Conservation (phyloP, 2,797 vertebrate genomes). For the Sylvia borin region DNA sequence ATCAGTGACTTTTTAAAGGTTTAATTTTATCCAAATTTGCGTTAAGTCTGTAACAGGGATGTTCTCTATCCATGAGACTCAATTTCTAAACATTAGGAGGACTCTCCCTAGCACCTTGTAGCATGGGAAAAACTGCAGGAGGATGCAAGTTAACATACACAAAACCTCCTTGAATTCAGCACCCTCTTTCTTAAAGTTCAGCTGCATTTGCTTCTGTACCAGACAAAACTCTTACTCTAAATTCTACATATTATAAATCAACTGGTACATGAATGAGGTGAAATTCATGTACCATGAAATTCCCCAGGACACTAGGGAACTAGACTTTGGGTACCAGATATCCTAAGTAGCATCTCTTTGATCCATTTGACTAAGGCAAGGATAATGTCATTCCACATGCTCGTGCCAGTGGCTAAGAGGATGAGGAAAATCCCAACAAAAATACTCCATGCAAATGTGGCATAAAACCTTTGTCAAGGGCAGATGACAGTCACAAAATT, state of each 20-base stretch:
- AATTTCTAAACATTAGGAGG: background rate
- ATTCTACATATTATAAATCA: background rate
- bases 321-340: background rate
- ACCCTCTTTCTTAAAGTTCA: background rate
- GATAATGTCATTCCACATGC: background rate
- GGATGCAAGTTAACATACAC: fast-evolving
- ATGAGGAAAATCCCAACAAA: background rate
- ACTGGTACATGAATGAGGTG: background rate
- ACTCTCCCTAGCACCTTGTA: fast-evolving
- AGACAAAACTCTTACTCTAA: background rate
- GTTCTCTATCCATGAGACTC: background rate
- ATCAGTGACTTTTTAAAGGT: background rate
- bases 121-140: background rate
- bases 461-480: background rate
- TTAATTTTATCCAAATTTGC: background rate
- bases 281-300: background rate
- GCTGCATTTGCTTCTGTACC: background rate
- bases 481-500: background rate
- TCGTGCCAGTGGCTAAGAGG: background rate
- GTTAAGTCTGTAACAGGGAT: background rate
- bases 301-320: background rate
- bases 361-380: background rate
- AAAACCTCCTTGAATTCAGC: background rate
- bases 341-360: background rate
- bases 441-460: background rate